Evolutionary conservation across 2,113 vertebrate species (phyloP).

Genomic region (Turnix velox): DNA sequence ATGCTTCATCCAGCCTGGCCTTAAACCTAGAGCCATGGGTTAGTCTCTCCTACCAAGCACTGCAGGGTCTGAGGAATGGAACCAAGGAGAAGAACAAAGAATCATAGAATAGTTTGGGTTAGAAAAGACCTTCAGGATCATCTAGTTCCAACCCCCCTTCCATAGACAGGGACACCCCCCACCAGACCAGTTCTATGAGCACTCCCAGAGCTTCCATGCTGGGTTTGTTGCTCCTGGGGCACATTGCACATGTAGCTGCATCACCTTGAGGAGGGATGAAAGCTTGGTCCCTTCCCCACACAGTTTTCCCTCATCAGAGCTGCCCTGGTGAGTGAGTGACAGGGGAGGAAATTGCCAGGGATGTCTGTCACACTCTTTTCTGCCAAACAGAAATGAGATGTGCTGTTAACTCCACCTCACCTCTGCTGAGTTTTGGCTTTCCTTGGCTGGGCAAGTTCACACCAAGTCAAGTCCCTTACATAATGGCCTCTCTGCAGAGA

Average conservation of each 20-base stretch:
- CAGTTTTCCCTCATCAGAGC: not conserved
- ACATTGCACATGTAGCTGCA: rapidly evolving
- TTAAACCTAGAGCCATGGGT: no score
- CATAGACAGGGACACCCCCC: no score
- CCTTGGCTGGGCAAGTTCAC: not conserved
- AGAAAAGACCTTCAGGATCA: no score
- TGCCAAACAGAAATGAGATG: not conserved
- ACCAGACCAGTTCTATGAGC: no score
- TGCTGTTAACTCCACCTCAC: not conserved
- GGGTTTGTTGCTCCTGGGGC: not conserved
- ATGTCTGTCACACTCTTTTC: not conserved
- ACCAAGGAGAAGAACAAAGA: no score
- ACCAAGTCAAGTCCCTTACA: not conserved
- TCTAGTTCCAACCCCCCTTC: no score
- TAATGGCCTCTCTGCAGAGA: not conserved
- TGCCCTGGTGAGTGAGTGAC: not conserved
- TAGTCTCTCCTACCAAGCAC: no score
- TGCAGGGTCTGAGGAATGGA: no score
- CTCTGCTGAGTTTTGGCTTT: not conserved
- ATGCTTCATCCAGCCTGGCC: no score
- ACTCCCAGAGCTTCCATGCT: not conserved
- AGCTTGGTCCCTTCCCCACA: rapidly evolving
- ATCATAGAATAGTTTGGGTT: no score
- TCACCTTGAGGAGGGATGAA: not conserved
- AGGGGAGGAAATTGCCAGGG: not conserved